Base-by-base conservation (phyloP, 2,888 invertebrate species). In the Hypolimnas misippus region DNA sequence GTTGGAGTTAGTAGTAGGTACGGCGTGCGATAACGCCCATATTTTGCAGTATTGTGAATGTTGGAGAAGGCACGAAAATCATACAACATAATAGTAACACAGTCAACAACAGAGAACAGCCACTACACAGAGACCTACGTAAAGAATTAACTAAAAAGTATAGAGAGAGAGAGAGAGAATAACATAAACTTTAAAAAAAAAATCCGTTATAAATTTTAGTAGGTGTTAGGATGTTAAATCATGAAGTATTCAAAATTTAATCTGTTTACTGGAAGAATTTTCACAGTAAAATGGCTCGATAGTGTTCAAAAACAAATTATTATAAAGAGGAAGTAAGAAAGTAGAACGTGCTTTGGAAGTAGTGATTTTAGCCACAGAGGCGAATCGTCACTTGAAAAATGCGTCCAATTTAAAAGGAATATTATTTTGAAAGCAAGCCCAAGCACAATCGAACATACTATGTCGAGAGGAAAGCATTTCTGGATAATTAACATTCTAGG, bases 91-190 rank as follows among this genome's bases (percentile, higher is more conserved):
- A 91, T 87, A 88, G 85, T 87, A 59, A 81, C 84, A 92, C 92
- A 92, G 83, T 88, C 87, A 87, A 92, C 92, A 92, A 92, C 92
- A 92, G 88, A 89, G 86, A 92, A 86, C 92, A 92, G 92, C 92
- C 92, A 92, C 92, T 92, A 92, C 90, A 91, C 91, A 92, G 88
- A 91, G 82, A 89, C 81, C 78, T 83, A 87, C 87, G 84, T 82
- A 77, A 72, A 76, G 72, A 85, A 77, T 80, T 75, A 89, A 89
- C 87, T 89, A 89, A 89, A 88, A 74, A 86, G 83, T 83, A 86
- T 76, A 87, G 81, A 84, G 72, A 74, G 71, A 42, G 7, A 42
- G 16, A 46, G 19, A 21, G 5, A 46, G 21, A 46, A 84, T 73
- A 74, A 73, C 65, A 62, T 63, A 68, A 68, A 66, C 62, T 58